phyloP scores from a whole-genome alignment of 2,797 vertebrate species.

The Eidolon dupreanum region DNA sequence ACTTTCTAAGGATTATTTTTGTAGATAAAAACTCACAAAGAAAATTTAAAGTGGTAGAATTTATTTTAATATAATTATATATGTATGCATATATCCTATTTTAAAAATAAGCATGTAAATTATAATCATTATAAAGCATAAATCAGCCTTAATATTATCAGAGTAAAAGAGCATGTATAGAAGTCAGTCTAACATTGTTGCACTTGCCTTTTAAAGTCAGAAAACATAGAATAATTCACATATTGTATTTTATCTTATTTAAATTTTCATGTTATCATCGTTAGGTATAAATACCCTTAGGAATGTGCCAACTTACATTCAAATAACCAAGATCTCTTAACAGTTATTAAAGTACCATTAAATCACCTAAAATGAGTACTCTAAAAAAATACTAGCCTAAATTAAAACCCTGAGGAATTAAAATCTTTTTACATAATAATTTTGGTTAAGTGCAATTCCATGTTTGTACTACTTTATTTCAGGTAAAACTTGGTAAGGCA shows the following conservation, averaged over 20 bases:
- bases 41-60: constrained; percentile 81
- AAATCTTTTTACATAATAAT: constrained; percentile 80
- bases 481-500: constrained; percentile 88
- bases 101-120: constrained; percentile 85
- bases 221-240: constrained; percentile 67
- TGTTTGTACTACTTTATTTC: constrained; percentile 84
- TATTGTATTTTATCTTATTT: constrained; percentile 64
- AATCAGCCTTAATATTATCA: constrained; percentile 75
- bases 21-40: constrained; percentile 51
- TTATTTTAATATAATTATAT: constrained; percentile 86
- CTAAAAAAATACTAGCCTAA: constrained; percentile 80
- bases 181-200: constrained; percentile 72
- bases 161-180: constrained; percentile 79
- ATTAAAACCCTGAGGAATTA: constrained; percentile 87
- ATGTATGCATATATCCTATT: constrained; percentile 78
- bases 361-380: constrained; percentile 75
- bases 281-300: constrained; percentile 68
- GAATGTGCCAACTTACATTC: constrained; percentile 73
- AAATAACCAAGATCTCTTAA: constrained; percentile 58
- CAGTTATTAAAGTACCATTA: constrained; percentile 68
- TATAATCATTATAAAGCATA: constrained; percentile 77
- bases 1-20: background rate
- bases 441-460: constrained; percentile 87
- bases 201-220: constrained; percentile 76
- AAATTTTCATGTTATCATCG: constrained; percentile 62